These are phyloP conservation scores for Musca vetustissima DNA, from an alignment of 1,140 invertebrate species.

Conservation along the genomic window DNA sequence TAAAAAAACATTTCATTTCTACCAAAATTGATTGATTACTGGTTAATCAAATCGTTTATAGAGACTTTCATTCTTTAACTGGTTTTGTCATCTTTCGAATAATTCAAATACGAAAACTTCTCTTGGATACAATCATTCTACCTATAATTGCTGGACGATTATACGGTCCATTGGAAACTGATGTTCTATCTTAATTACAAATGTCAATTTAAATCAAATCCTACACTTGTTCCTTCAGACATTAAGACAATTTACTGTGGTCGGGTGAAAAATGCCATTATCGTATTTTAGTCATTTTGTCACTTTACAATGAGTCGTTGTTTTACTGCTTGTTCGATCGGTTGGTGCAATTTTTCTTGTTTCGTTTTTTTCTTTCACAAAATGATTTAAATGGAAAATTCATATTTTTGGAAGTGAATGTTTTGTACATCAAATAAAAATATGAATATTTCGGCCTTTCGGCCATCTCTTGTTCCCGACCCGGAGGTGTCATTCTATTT, in stretches of 20 bases:
- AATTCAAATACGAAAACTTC: too few relatives aligned
- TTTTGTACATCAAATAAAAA: slow-evolving; percentile 10
- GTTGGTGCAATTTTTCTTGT: neutral
- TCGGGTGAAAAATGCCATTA: slow-evolving; percentile 21
- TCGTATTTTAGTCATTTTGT: slow-evolving; percentile 12
- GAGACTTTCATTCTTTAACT: too few relatives aligned
- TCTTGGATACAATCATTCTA: too few relatives aligned
- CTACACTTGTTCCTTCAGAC: slow-evolving; percentile 14
- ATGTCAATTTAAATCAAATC: slow-evolving; percentile 23
- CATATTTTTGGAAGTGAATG: slow-evolving; percentile 13
- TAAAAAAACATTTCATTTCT: too few relatives aligned
- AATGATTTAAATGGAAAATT: slow-evolving; percentile 22
- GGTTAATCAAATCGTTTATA: too few relatives aligned
- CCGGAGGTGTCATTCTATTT: neutral
- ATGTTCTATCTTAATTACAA: slow-evolving; percentile 10
- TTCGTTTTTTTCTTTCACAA: neutral
- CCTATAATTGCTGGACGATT: too few relatives aligned
- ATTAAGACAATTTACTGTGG: slow-evolving; percentile 18
- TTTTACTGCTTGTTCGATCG: neutral
- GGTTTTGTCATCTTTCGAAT: too few relatives aligned
- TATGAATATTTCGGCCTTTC: slow-evolving; percentile 12
- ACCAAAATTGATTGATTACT: too few relatives aligned
- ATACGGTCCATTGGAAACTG: neutral
- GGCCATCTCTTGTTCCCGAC: too few relatives aligned
- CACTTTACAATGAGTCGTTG: neutral